phyloP scores from a whole-genome alignment of 2,113 vertebrate species.

The Sinocyclocheilus anophthalmus region DNA sequence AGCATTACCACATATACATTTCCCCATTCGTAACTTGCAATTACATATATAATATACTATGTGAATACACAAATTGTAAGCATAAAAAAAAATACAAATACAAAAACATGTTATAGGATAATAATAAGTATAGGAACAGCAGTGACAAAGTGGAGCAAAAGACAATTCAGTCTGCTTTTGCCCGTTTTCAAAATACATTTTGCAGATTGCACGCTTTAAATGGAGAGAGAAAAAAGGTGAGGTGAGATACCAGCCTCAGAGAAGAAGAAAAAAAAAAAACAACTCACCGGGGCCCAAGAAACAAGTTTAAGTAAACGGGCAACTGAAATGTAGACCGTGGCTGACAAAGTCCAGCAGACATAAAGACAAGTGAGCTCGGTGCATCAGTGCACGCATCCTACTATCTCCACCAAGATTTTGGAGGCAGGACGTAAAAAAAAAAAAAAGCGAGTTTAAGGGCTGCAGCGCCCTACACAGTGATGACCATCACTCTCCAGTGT shows the following conservation, averaged over 20 bases:
- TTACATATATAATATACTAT: slow-evolving; percentile 53
- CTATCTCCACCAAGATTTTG: not conserved
- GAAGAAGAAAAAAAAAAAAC: not conserved
- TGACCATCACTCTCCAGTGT: slow-evolving; percentile 5
- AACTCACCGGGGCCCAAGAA: slow-evolving; percentile 6
- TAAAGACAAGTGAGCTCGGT: slow-evolving; percentile 19
- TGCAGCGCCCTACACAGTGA: slow-evolving; percentile 9
- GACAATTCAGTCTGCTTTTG: slow-evolving; percentile 28
- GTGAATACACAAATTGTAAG: slow-evolving; percentile 52
- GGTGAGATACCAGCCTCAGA: not conserved
- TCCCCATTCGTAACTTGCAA: slow-evolving; percentile 50
- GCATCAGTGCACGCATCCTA: slow-evolving; percentile 6
- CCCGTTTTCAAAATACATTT: slow-evolving; percentile 49
- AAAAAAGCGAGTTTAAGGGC: not conserved
- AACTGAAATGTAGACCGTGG: slow-evolving; percentile 18
- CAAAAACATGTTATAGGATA: slow-evolving; percentile 58
- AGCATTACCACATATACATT: slow-evolving; percentile 54
- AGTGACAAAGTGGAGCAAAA: slow-evolving; percentile 52
- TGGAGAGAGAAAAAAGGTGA: not conserved
- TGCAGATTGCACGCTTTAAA: slow-evolving; percentile 46
- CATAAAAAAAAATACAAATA: slow-evolving; percentile 60
- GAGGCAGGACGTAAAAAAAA: not conserved
- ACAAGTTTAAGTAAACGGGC: not conserved
- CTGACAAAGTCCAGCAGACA: slow-evolving; percentile 17
- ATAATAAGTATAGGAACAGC: slow-evolving; percentile 54